phyloP scores from a whole-genome alignment of 2,113 vertebrate genomes.

The Hemichromis elongatus region DNA sequence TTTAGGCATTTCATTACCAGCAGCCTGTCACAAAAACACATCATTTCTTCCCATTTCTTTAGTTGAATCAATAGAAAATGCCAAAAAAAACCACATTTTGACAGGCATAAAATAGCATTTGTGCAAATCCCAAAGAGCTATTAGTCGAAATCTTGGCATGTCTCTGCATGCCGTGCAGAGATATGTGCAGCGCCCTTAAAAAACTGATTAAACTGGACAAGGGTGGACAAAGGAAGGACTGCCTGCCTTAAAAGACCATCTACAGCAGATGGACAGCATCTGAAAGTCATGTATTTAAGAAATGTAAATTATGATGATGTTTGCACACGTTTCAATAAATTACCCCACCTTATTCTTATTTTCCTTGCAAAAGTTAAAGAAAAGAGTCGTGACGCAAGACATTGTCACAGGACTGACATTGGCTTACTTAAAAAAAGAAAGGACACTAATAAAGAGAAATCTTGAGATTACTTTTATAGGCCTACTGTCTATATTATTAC shows the following conservation, averaged over 20 bases:
- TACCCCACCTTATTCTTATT: not conserved
- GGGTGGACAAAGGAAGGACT: not conserved
- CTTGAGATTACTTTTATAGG: not conserved
- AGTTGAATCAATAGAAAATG: not conserved
- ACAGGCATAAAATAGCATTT: not conserved
- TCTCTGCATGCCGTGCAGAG: not conserved
- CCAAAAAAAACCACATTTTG: not conserved
- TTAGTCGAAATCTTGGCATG: not conserved
- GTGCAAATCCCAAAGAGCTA: not conserved
- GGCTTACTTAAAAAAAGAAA: not conserved
- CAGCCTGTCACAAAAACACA: not conserved
- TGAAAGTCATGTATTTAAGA: not conserved
- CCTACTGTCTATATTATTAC: not conserved
- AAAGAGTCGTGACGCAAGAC: not conserved
- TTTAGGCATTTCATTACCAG: not conserved
- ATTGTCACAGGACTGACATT: not conserved
- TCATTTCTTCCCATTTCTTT: not conserved
- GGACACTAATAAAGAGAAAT: not conserved
- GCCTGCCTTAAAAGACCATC: not conserved
- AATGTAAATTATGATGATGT: not conserved
- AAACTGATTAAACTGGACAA: not conserved
- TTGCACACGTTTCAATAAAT: not conserved
- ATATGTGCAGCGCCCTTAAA: not conserved
- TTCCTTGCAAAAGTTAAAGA: not conserved
- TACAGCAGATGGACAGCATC: not conserved